Evolutionary conservation across 1,140 invertebrate species (phyloP), one percentile per base, ranked within the genome.

Genomic region (Drosophila rufa): DNA sequence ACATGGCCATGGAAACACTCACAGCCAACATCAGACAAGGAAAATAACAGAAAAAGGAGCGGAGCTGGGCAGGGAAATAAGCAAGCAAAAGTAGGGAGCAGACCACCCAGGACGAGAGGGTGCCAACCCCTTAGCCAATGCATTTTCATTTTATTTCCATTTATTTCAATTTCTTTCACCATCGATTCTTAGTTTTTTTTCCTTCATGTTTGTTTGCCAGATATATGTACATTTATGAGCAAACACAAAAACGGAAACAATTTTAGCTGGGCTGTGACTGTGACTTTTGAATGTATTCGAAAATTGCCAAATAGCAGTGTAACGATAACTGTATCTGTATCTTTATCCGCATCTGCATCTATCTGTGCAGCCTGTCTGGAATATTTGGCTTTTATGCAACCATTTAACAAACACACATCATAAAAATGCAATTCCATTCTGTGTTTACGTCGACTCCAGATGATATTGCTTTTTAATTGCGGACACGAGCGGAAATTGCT

Each of bases 401-500:
- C 85, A 85, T 90, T 90, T 90, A 90, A 90, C 85, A 90, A 85
- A 80, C 85, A 90, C 85, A 90, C 85, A 82, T 90, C 81, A 90
- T 90, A 82, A 90, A 91, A 90, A 85, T 90, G 85, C 85, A 86
- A 86, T 86, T 86, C 70, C 70, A 82, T 80, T 75, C 82, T 79
- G 66, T 85, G 85, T 76, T 89, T 81, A 85, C 75, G 81, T 90
- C 78, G 80, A 65, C 81, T 83, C 67, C 60, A 75, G 45, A 75
- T 82, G 85, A 90, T 90, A 90, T 90, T 90, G 85, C 85, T 90
- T 90, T 90, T 90, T 90, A 90, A 90, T 90, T 90, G 86, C 85
- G 85, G 85, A 90, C 85, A 82, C 81, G 79, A 81, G 85, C 85
- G 85, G 85, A 89, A 89, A 89, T 89, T 89, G 85, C 85, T 89